These are phyloP conservation scores for Dryomyza anilis DNA, from an alignment of 2,888 invertebrate genomes.

Conservation along the genomic window DNA sequence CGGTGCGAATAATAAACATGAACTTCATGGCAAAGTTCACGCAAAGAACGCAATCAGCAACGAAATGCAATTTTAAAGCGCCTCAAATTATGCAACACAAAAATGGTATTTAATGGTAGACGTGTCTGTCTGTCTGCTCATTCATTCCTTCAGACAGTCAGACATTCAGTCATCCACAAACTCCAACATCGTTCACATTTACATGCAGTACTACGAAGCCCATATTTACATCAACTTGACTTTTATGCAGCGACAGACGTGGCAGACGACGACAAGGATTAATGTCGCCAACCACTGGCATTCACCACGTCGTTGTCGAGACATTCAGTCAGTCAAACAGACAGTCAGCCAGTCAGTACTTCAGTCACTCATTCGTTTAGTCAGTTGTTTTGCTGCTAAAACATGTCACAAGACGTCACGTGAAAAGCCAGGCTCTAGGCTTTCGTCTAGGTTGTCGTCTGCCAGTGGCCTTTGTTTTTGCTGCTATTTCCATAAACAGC, in stretches of 20 bases:
- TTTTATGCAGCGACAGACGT: conserved; percentile 30
- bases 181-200: not conserved
- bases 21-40: no score
- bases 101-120: not conserved
- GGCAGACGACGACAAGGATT: conserved; percentile 45
- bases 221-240: conserved; percentile 30
- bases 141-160: no score
- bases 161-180: not conserved
- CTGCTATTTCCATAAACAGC: not conserved
- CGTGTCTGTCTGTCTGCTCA: no score
- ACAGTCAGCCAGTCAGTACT: not conserved
- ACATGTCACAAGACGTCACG: conserved; percentile 21
- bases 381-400: not conserved
- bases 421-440: not conserved
- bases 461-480: conserved; percentile 5
- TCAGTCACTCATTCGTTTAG: no score
- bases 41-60: no score
- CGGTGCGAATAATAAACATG: no score
- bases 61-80: not conserved
- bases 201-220: conserved; percentile 18
- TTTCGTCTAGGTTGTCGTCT: not conserved
- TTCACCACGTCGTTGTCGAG: conserved; percentile 36
- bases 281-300: conserved; percentile 51
- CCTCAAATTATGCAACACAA: not conserved
- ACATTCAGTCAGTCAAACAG: not conserved